Conservation (phyloP, 2,888 invertebrate species). For the Dendrolimus pini region DNA sequence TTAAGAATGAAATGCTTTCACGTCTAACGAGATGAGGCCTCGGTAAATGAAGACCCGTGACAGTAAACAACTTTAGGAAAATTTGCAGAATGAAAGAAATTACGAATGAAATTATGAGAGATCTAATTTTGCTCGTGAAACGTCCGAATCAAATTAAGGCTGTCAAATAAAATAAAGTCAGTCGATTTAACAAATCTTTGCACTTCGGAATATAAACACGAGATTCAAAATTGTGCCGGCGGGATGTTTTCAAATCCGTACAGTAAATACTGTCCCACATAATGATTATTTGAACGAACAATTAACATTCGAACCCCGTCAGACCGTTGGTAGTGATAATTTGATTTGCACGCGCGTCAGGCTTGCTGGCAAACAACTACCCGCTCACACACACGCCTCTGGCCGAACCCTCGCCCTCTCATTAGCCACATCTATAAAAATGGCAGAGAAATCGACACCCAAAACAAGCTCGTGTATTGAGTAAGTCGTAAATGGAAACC, state of each 20-base stretch:
- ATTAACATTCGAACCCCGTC: slow-evolving; percentile 53
- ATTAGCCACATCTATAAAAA: slow-evolving; percentile 27
- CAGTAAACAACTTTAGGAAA: slow-evolving; percentile 39
- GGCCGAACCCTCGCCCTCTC: slow-evolving; percentile 15
- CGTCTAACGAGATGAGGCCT: slow-evolving; percentile 26
- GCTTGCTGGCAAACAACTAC: slow-evolving; percentile 30
- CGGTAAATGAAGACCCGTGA: slow-evolving; percentile 32
- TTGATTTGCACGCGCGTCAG: slow-evolving; percentile 48
- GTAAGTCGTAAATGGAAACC: slow-evolving; percentile 14
- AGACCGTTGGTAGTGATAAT: slow-evolving; percentile 48
- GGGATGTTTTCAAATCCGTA: slow-evolving; percentile 50
- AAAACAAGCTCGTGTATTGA: slow-evolving; percentile 12
- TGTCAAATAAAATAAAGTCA: slow-evolving; percentile 38
- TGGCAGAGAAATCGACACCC: slow-evolving; percentile 2
- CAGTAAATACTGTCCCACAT: slow-evolving; percentile 59
- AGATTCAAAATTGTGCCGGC: slow-evolving; percentile 38
- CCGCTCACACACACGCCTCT: slow-evolving; percentile 17
- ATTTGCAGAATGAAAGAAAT: slow-evolving; percentile 43
- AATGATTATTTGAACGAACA: slow-evolving; percentile 66
- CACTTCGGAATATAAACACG: slow-evolving; percentile 37
- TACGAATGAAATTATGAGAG: slow-evolving; percentile 42
- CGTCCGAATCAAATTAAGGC: slow-evolving; percentile 40
- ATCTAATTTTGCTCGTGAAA: slow-evolving; percentile 44
- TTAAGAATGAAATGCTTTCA: slow-evolving; percentile 23
- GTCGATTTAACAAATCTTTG: slow-evolving; percentile 43